phyloP scores from a whole-genome alignment of 2,797 vertebrate species.

The Parauchenoglanis punctatus region DNA sequence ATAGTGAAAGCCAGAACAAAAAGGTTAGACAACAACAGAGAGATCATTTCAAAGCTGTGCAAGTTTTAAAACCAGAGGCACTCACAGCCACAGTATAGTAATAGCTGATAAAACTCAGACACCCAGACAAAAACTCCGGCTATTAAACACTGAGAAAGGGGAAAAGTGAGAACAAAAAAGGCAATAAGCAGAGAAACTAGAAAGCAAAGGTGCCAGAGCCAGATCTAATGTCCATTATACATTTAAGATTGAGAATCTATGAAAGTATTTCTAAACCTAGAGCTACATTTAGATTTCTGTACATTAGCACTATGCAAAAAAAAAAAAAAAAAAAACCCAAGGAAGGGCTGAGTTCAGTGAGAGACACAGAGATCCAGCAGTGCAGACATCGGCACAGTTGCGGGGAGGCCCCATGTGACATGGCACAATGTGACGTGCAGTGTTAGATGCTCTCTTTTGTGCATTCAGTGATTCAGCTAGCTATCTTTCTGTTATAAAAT shows the following conservation, averaged over 20 bases:
- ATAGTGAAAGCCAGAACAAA: neutral
- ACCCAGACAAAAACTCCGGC: neutral
- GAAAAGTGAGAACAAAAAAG: neutral
- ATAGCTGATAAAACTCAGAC: neutral
- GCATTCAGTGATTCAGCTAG: no score
- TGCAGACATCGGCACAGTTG: no score
- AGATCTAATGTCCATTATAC: neutral
- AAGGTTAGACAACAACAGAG: neutral
- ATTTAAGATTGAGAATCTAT: neutral
- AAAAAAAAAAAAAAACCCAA: no score
- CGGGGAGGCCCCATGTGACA: no score
- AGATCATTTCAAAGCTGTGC: neutral
- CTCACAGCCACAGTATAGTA: neutral
- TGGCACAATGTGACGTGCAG: no score
- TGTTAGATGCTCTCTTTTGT: no score
- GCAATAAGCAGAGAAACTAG: neutral
- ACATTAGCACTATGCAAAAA: neutral
- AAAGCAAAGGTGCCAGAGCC: neutral
- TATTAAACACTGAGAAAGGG: neutral
- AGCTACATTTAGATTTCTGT: neutral
- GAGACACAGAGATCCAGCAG: neutral
- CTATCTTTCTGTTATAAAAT: no score
- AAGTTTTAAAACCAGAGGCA: neutral
- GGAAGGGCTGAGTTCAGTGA: neutral
- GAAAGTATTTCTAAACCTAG: neutral